Conservation (phyloP, 2,888 invertebrate genomes). For the Deilephila elpenor region DNA sequence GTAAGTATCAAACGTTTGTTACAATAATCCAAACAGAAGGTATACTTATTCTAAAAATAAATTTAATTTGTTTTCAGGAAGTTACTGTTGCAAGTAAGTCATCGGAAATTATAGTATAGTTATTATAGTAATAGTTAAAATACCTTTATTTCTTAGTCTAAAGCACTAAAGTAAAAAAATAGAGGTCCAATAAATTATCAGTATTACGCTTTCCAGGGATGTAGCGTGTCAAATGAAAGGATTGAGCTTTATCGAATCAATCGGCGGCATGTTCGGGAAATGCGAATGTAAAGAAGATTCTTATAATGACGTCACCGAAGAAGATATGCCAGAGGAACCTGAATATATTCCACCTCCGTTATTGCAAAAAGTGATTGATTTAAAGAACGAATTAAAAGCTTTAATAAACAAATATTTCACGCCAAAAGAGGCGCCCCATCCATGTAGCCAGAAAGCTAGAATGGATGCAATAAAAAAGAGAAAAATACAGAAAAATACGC, state of each 20-base stretch:
- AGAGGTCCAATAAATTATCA: neutral
- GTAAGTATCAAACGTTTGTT: no score
- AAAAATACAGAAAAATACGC: neutral
- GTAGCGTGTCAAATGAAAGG: conserved; percentile 10
- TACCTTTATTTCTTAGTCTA: no score
- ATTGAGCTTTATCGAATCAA: neutral
- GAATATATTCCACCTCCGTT: neutral
- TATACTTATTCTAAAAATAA: no score
- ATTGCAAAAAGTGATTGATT: conserved; percentile 2
- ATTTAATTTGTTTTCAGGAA: conserved; percentile 1
- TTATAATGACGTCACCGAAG: neutral
- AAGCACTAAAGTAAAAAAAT: no score
- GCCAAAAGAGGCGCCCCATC: neutral
- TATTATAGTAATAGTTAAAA: neutral
- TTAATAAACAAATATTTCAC: conserved; percentile 10
- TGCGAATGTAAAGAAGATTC: neutral
- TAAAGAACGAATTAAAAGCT: neutral
- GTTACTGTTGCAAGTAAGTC: conserved; percentile 19
- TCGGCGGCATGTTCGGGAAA: conserved; percentile 1
- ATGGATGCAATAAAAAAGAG: neutral
- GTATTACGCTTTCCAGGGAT: neutral
- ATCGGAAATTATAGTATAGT: neutral
- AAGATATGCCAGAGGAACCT: neutral
- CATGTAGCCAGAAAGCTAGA: neutral
- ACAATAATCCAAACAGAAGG: no score